These are phyloP conservation scores for Ptychodera flava DNA, from an alignment of 35 echinoderm and acorn worm species.

Conservation along the genomic window DNA sequence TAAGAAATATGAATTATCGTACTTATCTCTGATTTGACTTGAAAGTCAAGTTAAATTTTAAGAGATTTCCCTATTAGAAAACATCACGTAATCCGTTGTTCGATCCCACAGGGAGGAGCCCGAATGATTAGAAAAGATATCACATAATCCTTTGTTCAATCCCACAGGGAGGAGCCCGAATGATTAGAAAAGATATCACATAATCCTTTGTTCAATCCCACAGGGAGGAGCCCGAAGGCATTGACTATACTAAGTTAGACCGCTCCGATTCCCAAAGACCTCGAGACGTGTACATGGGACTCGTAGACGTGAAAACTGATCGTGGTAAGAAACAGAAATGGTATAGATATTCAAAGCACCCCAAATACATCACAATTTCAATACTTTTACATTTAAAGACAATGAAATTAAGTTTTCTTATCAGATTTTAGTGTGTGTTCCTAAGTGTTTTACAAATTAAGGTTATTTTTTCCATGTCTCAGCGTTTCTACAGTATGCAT, in stretches of 20 bases:
- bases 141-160: no score
- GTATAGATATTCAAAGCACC: neutral
- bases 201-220: neutral
- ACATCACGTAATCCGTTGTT: neutral
- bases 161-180: no score
- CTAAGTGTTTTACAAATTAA: neutral
- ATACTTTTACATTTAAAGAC: no score
- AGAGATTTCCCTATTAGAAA: neutral
- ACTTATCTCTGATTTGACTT: neutral
- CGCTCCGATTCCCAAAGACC: neutral
- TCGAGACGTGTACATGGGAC: neutral
- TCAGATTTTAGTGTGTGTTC: neutral
- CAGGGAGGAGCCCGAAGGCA: neutral
- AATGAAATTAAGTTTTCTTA: no score
- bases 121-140: neutral
- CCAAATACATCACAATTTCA: no score
- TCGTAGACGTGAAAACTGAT: neutral
- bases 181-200: no score
- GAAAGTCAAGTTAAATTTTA: neutral
- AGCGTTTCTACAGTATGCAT: no score
- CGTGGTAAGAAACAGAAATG: neutral
- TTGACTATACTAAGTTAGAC: neutral
- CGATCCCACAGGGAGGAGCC: no score
- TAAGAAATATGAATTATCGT: neutral
- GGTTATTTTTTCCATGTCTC: no score